Evolutionary conservation across 2,113 vertebrate species (phyloP), one percentile per base, ranked within the genome.

Genomic region (Meleagris gallopavo): DNA sequence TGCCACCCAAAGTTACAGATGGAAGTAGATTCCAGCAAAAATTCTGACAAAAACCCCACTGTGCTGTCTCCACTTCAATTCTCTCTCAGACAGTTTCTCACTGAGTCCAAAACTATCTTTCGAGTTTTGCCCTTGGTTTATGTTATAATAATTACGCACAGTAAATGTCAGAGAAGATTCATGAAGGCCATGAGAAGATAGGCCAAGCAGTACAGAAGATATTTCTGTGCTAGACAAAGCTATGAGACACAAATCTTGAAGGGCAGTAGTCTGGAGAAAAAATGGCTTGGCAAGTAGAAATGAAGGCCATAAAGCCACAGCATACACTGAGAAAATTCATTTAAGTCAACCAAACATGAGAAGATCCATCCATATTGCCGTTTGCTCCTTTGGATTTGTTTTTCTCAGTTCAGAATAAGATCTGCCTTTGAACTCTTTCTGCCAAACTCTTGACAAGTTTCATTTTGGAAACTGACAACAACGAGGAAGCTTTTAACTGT

Each of bases 371-470:
- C 64, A 60, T 71, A 43, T 41, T 70, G 57, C 72, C 32, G 86
- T 85, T 85, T 77, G 58, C 38, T 76, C 65, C 92, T 91, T 83
- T 77, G 30, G 34, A 54, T 83, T 91, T 94, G 67, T 93, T 91
- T 96, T 78, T 89, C 91, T 91, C 65, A 81, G 66, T 88, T 94
- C 70, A 93, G 81, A 90, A 89, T 6, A 43, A 89, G 85, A 89
- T 71, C 43, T 24, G n/a, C 40, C 84, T 84, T 69, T 89, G 60
- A 89, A 61, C 6, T 88, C 60, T 18, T 94, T 73, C 60, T 85
- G 93, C 95, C 96, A 95, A 92, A 88, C 25, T 89, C 90, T 95
- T 95, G 89, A 92, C 95, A 96, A 90, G 83, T 92, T 97, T 94
- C 85, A 88, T 94, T 90, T 92, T 30, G 48, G 92, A 96, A 95